Evolutionary conservation across 2,888 invertebrate species (phyloP).

Genomic region (Stenichneumon culpator): DNA sequence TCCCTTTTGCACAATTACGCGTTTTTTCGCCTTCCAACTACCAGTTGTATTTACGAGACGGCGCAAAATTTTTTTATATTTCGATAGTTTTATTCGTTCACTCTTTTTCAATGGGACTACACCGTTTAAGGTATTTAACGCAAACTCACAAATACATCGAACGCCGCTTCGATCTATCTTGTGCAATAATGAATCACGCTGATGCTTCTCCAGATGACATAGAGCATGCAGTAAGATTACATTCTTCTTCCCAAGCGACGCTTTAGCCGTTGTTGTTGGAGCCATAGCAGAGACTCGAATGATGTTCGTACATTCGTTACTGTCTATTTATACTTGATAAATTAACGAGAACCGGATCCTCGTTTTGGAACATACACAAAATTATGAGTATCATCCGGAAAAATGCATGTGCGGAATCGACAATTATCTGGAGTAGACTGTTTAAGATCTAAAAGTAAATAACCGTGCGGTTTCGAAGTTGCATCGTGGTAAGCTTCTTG

Average conservation of each 20-base stretch:
- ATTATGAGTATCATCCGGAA: too few species aligned
- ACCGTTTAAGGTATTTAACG: background rate
- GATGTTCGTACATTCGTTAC: too few species aligned
- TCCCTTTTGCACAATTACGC: conserved; percentile 80
- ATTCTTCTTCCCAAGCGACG: background rate
- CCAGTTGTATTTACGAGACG: background rate
- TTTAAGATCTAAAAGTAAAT: conserved; percentile 36
- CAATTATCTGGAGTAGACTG: too few species aligned
- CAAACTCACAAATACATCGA: background rate
- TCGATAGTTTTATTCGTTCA: background rate
- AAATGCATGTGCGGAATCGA: too few species aligned
- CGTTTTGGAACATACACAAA: conserved; percentile 24
- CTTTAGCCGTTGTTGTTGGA: background rate
- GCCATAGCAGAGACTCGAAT: background rate
- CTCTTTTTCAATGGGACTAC: background rate
- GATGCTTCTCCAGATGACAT: background rate
- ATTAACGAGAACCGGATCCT: background rate
- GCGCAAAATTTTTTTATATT: background rate
- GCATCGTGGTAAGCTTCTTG: conserved; percentile 61
- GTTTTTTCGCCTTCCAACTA: background rate
- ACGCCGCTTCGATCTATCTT: background rate
- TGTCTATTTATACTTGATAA: background rate
- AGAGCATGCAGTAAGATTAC: background rate
- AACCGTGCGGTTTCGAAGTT: conserved; percentile 47
- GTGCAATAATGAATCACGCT: background rate